Percentiles rank a stretch among this genome's conserved stretches.
phyloP scores from a whole-genome alignment of 2,797 vertebrate species.

The Channallabes apus region DNA sequence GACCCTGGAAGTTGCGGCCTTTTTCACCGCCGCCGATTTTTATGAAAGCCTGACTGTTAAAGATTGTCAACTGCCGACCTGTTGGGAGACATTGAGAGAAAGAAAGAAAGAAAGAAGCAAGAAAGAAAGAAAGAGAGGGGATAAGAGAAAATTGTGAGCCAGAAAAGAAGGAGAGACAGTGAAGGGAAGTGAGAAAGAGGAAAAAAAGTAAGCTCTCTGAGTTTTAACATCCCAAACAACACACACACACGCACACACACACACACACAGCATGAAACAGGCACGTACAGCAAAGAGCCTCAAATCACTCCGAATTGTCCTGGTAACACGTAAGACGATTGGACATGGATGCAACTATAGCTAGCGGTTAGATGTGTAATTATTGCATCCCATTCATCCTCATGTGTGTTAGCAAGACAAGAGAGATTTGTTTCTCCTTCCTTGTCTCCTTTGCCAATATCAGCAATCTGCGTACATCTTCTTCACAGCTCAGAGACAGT shows the following conservation, averaged over 20 bases:
- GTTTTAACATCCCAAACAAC: conserved; percentile 42
- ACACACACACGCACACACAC: background rate
- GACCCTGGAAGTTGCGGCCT: conserved; percentile 92
- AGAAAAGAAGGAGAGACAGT: conserved; percentile 37
- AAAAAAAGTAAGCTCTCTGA: conserved; percentile 28
- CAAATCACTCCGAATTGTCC: conserved; percentile 58
- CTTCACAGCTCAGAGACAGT: background rate
- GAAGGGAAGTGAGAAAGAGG: conserved; percentile 37
- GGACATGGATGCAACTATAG: conserved; percentile 50
- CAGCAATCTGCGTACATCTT: background rate
- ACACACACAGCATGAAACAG: background rate
- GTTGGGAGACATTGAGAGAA: conserved; percentile 29
- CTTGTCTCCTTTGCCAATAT: conserved; percentile 31
- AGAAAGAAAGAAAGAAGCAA: background rate
- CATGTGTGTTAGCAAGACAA: conserved; percentile 27
- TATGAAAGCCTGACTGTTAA: conserved; percentile 95
- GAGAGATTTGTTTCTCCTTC: conserved; percentile 17
- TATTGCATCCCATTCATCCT: background rate
- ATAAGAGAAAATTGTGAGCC: background rate
- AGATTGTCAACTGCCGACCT: conserved; percentile 96
- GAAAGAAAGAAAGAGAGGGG: background rate
- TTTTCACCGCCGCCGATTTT: conserved; percentile 90
- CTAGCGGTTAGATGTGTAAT: background rate
- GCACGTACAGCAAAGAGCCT: conserved; percentile 39
- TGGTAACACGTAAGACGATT: conserved; percentile 64